Percentiles rank a stretch among this genome's conserved stretches.
phyloP scores from a whole-genome alignment of 2,888 invertebrate genomes.

The Dicranocentrus wangi region DNA sequence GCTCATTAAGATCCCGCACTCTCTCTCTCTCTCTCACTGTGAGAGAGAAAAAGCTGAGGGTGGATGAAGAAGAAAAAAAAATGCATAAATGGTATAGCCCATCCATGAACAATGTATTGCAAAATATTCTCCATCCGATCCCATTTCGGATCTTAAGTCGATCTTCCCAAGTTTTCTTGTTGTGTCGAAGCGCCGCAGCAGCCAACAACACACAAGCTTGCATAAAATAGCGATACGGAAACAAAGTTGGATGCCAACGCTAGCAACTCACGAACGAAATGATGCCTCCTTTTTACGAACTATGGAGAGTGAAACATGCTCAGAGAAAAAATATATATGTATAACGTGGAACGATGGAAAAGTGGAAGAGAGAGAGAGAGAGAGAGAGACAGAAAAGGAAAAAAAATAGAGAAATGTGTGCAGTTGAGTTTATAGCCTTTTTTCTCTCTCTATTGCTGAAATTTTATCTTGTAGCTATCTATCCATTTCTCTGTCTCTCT shows the following conservation, averaged over 20 bases:
- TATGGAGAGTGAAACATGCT: background rate
- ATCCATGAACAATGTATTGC: conserved; percentile 50
- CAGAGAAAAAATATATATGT: background rate
- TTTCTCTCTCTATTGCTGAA: conserved; percentile 52
- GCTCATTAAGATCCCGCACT: conserved; percentile 57
- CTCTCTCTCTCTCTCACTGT: conserved; percentile 26
- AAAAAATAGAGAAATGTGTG: conserved; percentile 41
- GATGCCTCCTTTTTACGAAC: conserved; percentile 47
- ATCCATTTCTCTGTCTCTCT: conserved; percentile 50
- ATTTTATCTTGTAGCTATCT: conserved; percentile 64
- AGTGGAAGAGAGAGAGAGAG: conserved; percentile 13
- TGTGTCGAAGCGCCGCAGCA: too few relatives aligned
- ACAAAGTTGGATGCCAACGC: too few relatives aligned
- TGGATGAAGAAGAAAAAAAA: conserved; percentile 15
- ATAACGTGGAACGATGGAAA: background rate
- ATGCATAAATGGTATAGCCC: conserved; percentile 6
- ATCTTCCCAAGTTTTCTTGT: too few relatives aligned
- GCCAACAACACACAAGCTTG: conserved; percentile 20
- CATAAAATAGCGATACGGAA: too few relatives aligned
- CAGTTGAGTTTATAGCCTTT: conserved; percentile 58
- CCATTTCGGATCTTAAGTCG: conserved; percentile 63
- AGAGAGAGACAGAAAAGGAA: background rate
- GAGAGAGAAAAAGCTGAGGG: background rate
- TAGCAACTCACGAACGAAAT: too few relatives aligned
- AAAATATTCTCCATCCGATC: conserved; percentile 55